Evolutionary conservation across 1,140 invertebrate species (phyloP), one percentile per base, ranked within the genome.

Genomic region (Saccostrea glomerata): DNA sequence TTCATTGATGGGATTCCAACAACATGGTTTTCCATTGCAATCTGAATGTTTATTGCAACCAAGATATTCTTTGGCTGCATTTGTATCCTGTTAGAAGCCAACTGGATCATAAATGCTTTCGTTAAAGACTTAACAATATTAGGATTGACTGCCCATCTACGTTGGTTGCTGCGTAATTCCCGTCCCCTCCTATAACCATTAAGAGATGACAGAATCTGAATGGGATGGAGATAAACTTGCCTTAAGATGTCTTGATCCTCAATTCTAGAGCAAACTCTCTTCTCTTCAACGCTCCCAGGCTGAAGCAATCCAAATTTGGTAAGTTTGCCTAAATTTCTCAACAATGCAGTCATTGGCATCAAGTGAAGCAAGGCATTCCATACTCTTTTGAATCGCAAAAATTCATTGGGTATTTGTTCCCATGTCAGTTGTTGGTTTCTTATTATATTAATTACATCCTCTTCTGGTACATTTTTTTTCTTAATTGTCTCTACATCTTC

Each of bases 391-490:
- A 96, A 96, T 90, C 96, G 97, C 25, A 97, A 93, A 25, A 97
- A 94, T 87, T 96, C 96, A 17, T 96, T 96, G 85, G 97, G 96
- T 12, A 97, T 95, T 93, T 97, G 96, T 91, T 97, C 96, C 60
- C 97, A 90, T 12, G 95, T 95, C 60, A 97, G 96, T 25, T 95
- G 91, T 86, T 96, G 92, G 17, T 92, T 70, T 87, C 95, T 93
- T 4, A 96, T 95, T 70, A 97, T 93, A 55, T 92, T 89, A 4
- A 96, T 96, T 2, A 77, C 4, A 36, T 77, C 70, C 11, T 77
- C 70, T 36, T 77, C 70, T 77, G 23, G 70, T 25, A 77, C 30
- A 15, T 13, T 77, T 77, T 36, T 36, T 12, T 77, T 30, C 30
- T 36, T 13, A 12, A 77, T 25, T 15, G 70, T 77, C 15, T 77